These are phyloP conservation scores for Rhamnusium bicolor DNA, from an alignment of 2,888 invertebrate genomes.

Conservation along the genomic window DNA sequence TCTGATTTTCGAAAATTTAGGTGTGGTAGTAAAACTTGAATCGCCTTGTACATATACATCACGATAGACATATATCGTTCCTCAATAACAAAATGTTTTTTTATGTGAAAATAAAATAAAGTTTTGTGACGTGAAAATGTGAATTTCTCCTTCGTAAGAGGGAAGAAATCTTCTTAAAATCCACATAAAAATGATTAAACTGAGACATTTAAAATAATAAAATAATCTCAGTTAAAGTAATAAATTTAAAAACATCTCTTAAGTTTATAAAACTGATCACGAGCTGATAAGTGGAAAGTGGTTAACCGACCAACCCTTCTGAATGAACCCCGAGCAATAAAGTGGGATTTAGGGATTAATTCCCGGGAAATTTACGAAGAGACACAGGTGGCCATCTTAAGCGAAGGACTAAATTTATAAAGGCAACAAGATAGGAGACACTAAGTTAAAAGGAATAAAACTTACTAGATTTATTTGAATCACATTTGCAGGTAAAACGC, in stretches of 20 bases:
- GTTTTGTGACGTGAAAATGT: too few species aligned
- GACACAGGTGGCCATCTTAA: conserved; percentile 61
- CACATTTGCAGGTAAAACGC: conserved; percentile 81
- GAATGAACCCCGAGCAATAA: conserved; percentile 49
- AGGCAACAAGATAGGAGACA: conserved; percentile 33
- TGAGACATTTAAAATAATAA: background rate
- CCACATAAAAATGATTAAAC: background rate
- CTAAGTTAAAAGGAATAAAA: conserved; percentile 48
- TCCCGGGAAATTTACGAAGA: conserved; percentile 61
- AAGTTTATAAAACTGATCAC: conserved; percentile 43
- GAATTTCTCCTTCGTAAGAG: too few species aligned
- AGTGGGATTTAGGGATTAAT: conserved; percentile 56
- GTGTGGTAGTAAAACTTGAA: too few species aligned
- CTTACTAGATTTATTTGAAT: conserved; percentile 75
- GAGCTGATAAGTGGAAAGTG: conserved; percentile 39
- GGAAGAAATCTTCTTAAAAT: background rate
- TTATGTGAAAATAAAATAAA: too few species aligned
- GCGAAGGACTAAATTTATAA: conserved; percentile 32
- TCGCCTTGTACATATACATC: too few species aligned
- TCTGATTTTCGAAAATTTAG: too few species aligned
- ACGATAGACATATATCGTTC: too few species aligned
- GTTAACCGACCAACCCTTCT: conserved; percentile 43
- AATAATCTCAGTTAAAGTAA: background rate
- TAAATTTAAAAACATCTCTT: conserved; percentile 29
- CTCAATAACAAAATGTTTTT: too few species aligned